These are phyloP conservation scores for Copidosoma aretas DNA, from an alignment of 2,888 invertebrate genomes.

Conservation along the genomic window DNA sequence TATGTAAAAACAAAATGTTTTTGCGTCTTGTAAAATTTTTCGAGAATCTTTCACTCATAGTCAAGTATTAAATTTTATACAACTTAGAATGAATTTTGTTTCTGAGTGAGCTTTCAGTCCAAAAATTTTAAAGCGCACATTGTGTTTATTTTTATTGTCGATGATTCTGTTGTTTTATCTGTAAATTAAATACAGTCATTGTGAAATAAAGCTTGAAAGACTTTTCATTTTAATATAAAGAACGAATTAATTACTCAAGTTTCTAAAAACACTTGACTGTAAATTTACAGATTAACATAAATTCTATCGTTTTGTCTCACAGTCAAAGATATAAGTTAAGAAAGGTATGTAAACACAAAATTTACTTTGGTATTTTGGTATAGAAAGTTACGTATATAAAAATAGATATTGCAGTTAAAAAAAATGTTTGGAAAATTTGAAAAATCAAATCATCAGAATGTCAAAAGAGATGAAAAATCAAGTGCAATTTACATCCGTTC, in stretches of 20 bases:
- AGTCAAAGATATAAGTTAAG: neutral
- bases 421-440: neutral
- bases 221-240: neutral
- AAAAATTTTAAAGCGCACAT: slow-evolving; percentile 4
- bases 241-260: too few relatives aligned
- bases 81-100: neutral
- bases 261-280: too few relatives aligned
- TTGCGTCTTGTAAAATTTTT: slow-evolving; percentile 3
- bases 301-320: too few relatives aligned
- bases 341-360: slow-evolving; percentile 1
- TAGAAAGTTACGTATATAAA: neutral
- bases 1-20: neutral
- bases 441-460: neutral
- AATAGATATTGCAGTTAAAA: neutral
- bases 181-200: slow-evolving; percentile 14
- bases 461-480: slow-evolving; percentile 11
- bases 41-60: neutral
- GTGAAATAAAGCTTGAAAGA: neutral
- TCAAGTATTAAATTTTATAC: neutral
- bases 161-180: slow-evolving; percentile 11
- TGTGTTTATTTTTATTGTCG: slow-evolving; percentile 27
- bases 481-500: neutral
- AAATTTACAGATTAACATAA: too few relatives aligned
- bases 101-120: neutral
- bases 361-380: neutral